Conservation (phyloP, 2,888 invertebrate species). For the Epinotia bilunana region DNA sequence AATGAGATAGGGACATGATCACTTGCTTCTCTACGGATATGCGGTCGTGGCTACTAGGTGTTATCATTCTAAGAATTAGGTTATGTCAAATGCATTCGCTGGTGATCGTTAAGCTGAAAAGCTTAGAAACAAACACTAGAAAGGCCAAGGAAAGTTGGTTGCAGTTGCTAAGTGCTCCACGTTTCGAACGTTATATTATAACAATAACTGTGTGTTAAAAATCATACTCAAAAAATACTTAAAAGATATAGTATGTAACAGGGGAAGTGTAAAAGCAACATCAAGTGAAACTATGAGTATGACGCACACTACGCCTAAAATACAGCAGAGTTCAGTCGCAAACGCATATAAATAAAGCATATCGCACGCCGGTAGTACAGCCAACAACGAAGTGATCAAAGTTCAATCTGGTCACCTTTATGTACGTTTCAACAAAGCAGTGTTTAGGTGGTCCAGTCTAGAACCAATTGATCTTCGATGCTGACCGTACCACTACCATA, state of each 20-base stretch:
- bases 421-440: background rate
- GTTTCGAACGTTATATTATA: background rate
- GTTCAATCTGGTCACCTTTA: background rate
- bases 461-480: background rate
- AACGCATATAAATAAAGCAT: conserved; percentile 13
- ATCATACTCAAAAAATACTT: background rate
- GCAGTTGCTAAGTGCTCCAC: background rate
- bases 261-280: conserved; percentile 18
- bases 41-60: background rate
- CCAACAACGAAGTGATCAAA: background rate
- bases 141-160: background rate
- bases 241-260: background rate
- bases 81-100: background rate
- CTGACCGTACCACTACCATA: background rate
- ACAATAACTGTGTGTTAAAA: background rate
- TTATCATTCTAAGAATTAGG: background rate
- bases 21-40: background rate
- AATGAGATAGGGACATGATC: no score
- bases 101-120: background rate
- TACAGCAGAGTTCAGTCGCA: conserved; percentile 35
- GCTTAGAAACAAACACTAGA: background rate
- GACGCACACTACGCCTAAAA: conserved; percentile 32
- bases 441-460: background rate
- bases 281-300: conserved; percentile 18
- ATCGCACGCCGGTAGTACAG: background rate